Base-by-base conservation (phyloP, 2,797 vertebrate genomes). In the Coilia nasus region DNA sequence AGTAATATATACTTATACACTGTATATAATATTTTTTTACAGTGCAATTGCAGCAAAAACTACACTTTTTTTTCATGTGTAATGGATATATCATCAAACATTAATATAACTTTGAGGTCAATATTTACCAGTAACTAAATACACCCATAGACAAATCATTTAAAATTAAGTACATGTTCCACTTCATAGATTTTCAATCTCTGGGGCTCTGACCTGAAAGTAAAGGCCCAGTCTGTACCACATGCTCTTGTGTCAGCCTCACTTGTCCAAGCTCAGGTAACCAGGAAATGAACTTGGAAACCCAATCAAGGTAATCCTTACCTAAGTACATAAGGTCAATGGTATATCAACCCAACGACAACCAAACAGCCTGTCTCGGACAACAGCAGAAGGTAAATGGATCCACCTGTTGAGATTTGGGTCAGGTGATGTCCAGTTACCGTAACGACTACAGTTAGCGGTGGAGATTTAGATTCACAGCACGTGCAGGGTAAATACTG, bases 201-300 rank as follows among this genome's bases (percentile, higher is more conserved):
- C 31, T 75, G 31, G 67, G 28, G 14, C 6, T 11, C 12, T 31
- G 25, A 71, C 12, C 67, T 75, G 0, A 75, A 35, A 41, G 67
- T 28, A 75, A 75, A 75, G 67, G 15, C 31, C 67, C 3, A 11
- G n/a, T 25, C 14, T 75, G 67, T 15, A 75, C 28, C 14, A 17
- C 31, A 31, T 19, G 14, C 62, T 25, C 28, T 17, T 75, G 67
- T 35, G 67, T 75, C 14, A 35, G 28, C 14, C 15, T 54, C 78
- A 84, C 83, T 31, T 64, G 71, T 44, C 67, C 83, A 67, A 89
- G 88, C 85, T 82, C 15, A 75, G 81, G 19, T 82, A 81, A 83
- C 81, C 67, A 75, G 28, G 67, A 75, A 75, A 75, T 75, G 31
- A 75, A 75, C 28, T 75, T 75, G 67, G 67, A 75, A 35, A 75